Percentiles rank a stretch among this genome's conserved stretches.
phyloP scores from a whole-genome alignment of 2,888 invertebrate species.

The Drosophila anomalipes region DNA sequence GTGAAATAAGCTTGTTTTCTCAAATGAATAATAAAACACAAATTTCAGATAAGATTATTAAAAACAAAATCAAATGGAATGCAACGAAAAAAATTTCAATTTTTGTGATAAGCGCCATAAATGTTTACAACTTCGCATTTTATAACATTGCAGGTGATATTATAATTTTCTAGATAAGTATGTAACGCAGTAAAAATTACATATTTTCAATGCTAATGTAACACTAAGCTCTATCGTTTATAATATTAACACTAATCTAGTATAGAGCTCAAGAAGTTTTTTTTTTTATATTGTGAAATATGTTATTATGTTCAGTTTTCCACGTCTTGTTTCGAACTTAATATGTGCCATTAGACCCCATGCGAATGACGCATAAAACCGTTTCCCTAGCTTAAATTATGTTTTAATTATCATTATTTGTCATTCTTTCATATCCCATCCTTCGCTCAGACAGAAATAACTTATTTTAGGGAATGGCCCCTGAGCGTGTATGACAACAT shows the following conservation, averaged over 20 bases:
- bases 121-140: background rate
- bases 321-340: background rate
- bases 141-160: background rate
- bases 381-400: background rate
- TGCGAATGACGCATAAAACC: background rate
- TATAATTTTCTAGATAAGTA: background rate
- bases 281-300: background rate
- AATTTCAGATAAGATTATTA: background rate
- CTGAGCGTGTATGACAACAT: background rate
- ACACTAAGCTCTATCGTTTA: background rate
- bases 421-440: background rate
- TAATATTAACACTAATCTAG: background rate
- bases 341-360: background rate
- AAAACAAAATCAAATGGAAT: background rate
- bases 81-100: background rate
- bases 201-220: background rate
- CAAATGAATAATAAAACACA: background rate
- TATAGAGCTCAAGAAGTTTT: too few relatives aligned
- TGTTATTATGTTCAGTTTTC: background rate
- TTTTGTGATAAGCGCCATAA: background rate
- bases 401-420: background rate
- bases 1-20: background rate
- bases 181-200: background rate
- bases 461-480: background rate
- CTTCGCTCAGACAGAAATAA: background rate